Conservation (phyloP, 2,888 invertebrate species). For the Caenorhabditis sp. region DNA sequence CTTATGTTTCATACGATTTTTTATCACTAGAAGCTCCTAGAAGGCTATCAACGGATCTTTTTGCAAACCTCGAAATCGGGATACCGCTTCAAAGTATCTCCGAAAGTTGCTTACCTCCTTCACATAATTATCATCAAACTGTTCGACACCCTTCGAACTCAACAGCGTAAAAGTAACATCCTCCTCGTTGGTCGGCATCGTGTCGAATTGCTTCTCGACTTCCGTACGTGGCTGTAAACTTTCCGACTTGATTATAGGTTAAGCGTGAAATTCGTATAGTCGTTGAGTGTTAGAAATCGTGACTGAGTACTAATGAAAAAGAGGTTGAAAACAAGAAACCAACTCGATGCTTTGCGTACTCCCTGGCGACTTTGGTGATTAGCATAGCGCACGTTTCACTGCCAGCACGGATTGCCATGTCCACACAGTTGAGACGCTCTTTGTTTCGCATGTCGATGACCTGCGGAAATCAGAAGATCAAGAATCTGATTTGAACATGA, state of each 20-base stretch:
- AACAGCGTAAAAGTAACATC: slow-evolving; percentile 11
- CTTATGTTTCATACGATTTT: too few relatives aligned
- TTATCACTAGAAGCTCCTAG: too few relatives aligned
- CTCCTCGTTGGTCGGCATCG: slow-evolving; percentile 18
- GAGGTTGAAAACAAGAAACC: neutral
- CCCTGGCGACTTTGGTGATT: slow-evolving; percentile 61
- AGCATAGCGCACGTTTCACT: slow-evolving; percentile 66
- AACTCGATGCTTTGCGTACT: slow-evolving; percentile 57
- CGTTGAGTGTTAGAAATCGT: too few relatives aligned
- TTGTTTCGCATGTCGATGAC: slow-evolving; percentile 68
- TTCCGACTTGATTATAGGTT: neutral
- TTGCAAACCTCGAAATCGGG: too few relatives aligned
- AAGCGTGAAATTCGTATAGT: neutral
- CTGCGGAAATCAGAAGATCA: slow-evolving; percentile 28
- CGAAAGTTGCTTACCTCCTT: slow-evolving; percentile 39
- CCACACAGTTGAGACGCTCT: slow-evolving; percentile 66
- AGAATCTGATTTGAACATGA: neutral
- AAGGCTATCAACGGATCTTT: too few relatives aligned
- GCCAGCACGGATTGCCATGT: slow-evolving; percentile 67
- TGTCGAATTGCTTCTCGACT: slow-evolving; percentile 1
- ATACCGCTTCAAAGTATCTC: too few relatives aligned
- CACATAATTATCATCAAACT: slow-evolving; percentile 48
- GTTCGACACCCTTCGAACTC: slow-evolving; percentile 20
- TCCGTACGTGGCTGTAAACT: slow-evolving; percentile 20
- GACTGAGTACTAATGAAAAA: neutral